A percentile compares a stretch with the other conserved stretches of the same genome.
These are phyloP conservation scores for Oreocharis arfaki DNA, from an alignment of 2,113 vertebrate genomes.

Conservation along the genomic window DNA sequence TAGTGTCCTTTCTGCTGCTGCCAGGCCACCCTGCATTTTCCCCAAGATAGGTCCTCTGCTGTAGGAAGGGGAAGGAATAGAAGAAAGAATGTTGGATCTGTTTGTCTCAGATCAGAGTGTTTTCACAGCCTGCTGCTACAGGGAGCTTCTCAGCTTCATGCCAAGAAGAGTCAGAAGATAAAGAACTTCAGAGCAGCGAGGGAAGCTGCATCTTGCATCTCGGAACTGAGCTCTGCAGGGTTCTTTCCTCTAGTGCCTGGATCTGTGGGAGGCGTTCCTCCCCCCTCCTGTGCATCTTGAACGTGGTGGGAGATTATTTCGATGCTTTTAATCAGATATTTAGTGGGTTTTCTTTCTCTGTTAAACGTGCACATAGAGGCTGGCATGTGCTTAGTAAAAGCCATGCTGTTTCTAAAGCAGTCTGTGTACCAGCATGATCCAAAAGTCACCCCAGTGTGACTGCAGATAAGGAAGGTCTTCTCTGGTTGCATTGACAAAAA, in stretches of 20 bases:
- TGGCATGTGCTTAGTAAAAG: not conserved
- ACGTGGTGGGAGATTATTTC: not conserved
- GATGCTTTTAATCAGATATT: not conserved
- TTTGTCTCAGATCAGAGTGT: not conserved
- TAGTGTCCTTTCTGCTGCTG: not conserved
- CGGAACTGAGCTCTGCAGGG: conserved; percentile 14
- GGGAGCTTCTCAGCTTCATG: not conserved
- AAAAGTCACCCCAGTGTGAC: not conserved
- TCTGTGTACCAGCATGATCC: not conserved
- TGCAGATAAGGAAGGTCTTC: not conserved
- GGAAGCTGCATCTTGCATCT: not conserved
- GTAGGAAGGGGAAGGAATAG: not conserved
- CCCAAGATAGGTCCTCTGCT: not conserved
- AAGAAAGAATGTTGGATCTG: not conserved
- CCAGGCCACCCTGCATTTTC: not conserved
- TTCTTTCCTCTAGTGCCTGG: conserved; percentile 18
- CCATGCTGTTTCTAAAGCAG: not conserved
- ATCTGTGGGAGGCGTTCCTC: conserved; percentile 5
- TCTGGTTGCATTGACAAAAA: not conserved
- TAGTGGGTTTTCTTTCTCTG: not conserved
- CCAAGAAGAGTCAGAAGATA: not conserved
- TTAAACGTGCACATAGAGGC: not conserved
- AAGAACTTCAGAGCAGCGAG: conserved; percentile 1
- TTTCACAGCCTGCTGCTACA: conserved; percentile 30
- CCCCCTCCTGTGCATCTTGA: not conserved